Evolutionary conservation across 2,888 invertebrate genomes (phyloP).

Genomic region (Limnephilus lunatus): DNA sequence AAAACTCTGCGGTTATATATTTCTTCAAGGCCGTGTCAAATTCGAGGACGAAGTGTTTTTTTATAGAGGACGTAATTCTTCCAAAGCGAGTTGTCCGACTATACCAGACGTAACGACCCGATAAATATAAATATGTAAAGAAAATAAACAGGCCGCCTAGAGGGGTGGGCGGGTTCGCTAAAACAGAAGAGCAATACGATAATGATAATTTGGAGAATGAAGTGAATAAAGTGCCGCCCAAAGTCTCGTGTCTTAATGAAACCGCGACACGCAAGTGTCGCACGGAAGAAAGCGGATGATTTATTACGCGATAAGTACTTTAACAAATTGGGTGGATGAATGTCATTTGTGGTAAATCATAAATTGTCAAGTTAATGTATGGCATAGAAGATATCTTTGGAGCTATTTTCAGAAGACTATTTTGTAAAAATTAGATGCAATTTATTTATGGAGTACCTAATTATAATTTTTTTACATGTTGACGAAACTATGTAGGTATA

Average conservation of each 20-base stretch:
- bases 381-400: not conserved
- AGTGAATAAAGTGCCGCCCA: slow-evolving; percentile 32
- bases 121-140: not conserved
- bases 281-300: slow-evolving; percentile 18
- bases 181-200: slow-evolving; percentile 19
- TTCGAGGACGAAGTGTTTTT: not conserved
- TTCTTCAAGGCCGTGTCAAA: not conserved
- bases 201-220: slow-evolving; percentile 34
- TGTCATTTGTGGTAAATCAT: slow-evolving; percentile 27
- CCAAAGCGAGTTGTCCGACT: not conserved
- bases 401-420: not conserved
- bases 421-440: too few relatives aligned
- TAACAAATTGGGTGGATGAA: slow-evolving; percentile 26
- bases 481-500: too few relatives aligned
- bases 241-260: slow-evolving; percentile 41
- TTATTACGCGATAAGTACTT: slow-evolving; percentile 13
- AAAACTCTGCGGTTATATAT: not conserved
- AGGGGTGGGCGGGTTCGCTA: slow-evolving; percentile 3
- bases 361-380: not conserved
- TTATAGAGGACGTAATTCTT: not conserved
- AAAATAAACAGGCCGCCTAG: not conserved
- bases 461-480: too few relatives aligned
- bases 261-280: slow-evolving; percentile 31
- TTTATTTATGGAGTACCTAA: too few relatives aligned
- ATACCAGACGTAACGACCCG: not conserved